phyloP scores from a whole-genome alignment of 2,888 invertebrate species.

The Falcaria lacertinaria region DNA sequence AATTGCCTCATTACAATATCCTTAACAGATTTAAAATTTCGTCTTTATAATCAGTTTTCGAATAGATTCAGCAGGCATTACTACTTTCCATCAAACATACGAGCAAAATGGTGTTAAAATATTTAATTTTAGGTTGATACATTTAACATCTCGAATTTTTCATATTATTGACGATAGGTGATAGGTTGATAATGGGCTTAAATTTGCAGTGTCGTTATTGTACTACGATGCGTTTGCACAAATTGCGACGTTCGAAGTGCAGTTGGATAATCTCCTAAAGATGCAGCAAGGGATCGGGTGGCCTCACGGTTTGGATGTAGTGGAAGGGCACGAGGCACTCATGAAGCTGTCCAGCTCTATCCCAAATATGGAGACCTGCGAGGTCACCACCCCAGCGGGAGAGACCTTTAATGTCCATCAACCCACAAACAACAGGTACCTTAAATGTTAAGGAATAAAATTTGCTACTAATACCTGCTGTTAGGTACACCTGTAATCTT shows the following conservation, averaged over 20 bases:
- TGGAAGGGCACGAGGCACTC: conserved; percentile 53
- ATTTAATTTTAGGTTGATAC: background rate
- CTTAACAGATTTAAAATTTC: background rate
- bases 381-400: conserved; percentile 48
- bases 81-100: background rate
- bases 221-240: conserved; percentile 18
- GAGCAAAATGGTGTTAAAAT: background rate
- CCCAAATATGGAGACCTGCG: conserved; percentile 40
- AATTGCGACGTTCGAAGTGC: conserved; percentile 26
- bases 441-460: too few relatives aligned
- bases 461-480: too few relatives aligned
- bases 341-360: conserved; percentile 40
- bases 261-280: conserved; percentile 40
- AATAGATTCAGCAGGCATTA: background rate
- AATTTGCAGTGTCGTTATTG: conserved; percentile 4
- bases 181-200: too few relatives aligned
- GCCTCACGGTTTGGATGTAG: conserved; percentile 48
- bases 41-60: background rate
- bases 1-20: background rate
- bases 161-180: too few relatives aligned
- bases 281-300: conserved; percentile 61
- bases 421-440: conserved; percentile 50
- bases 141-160: background rate
- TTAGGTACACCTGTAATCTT: too few relatives aligned
- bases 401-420: conserved; percentile 35